Percentiles rank a stretch among this genome's conserved stretches.
Conservation (phyloP, 2,113 vertebrate species). For the Neogale vison region DNA sequence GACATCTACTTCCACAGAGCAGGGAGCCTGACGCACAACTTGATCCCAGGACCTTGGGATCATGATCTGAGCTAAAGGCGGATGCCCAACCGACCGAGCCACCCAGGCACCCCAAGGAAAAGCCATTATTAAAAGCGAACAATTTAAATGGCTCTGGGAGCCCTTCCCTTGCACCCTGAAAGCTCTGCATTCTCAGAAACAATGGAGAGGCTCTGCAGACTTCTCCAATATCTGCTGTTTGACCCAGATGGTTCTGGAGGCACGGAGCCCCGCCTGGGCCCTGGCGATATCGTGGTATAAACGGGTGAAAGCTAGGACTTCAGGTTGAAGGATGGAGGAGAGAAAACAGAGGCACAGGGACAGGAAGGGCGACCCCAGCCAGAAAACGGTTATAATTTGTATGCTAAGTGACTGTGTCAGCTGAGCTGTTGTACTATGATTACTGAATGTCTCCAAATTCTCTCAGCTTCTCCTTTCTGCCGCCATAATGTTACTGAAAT, state of each 20-base stretch:
- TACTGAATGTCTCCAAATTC: neutral
- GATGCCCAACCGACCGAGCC: no score
- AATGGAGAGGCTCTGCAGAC: fast-evolving
- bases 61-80: no score
- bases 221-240: no score
- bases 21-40: no score
- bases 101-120: no score
- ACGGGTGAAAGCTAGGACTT: neutral
- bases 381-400: neutral
- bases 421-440: neutral
- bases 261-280: neutral
- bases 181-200: no score
- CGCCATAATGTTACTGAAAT: no score
- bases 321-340: neutral
- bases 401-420: no score
- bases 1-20: neutral
- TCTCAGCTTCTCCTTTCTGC: neutral
- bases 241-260: neutral
- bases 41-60: no score
- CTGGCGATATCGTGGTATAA: fast-evolving
- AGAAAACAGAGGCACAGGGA: fast-evolving
- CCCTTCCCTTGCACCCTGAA: fast-evolving
- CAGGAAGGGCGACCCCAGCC: fast-evolving
- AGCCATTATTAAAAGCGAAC: neutral
- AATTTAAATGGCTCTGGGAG: fast-evolving